Percentiles rank a stretch among this genome's conserved stretches.
Conservation (phyloP, 2,113 vertebrate species). For the Noctilio leporinus region DNA sequence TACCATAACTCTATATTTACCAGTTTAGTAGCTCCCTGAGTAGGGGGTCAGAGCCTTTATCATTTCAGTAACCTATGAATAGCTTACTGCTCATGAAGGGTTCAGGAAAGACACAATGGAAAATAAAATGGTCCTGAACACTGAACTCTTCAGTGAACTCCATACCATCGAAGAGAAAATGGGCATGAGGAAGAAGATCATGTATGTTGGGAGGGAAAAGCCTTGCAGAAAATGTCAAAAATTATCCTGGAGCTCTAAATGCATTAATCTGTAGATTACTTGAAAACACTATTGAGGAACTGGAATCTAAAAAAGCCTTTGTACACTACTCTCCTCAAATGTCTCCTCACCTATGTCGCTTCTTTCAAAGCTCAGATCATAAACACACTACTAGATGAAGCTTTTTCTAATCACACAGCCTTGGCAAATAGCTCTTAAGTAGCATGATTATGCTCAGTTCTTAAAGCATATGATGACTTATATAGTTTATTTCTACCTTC, state of each 20-base stretch:
- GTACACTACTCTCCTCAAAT: neutral
- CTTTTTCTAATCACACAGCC: neutral
- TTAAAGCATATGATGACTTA: neutral
- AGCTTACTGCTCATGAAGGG: neutral
- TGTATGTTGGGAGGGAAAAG: neutral
- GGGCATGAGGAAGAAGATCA: neutral
- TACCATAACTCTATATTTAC: neutral
- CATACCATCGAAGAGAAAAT: constrained; percentile 1
- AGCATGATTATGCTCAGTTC: neutral
- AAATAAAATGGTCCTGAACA: neutral
- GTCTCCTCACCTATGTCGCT: neutral
- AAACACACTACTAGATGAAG: neutral
- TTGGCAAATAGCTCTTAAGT: neutral
- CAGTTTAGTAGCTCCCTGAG: neutral
- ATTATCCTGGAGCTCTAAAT: neutral
- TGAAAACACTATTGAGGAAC: neutral
- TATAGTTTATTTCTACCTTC: neutral
- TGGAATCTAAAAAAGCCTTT: neutral
- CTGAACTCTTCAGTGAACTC: neutral
- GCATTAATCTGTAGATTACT: neutral
- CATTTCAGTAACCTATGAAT: neutral
- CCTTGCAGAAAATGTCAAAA: neutral
- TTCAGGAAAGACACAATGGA: neutral
- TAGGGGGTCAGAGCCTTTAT: neutral
- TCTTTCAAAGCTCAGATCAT: neutral